Evolutionary conservation across 1,140 invertebrate genomes (phyloP).

Genomic region (Conopomorpha cramerella): DNA sequence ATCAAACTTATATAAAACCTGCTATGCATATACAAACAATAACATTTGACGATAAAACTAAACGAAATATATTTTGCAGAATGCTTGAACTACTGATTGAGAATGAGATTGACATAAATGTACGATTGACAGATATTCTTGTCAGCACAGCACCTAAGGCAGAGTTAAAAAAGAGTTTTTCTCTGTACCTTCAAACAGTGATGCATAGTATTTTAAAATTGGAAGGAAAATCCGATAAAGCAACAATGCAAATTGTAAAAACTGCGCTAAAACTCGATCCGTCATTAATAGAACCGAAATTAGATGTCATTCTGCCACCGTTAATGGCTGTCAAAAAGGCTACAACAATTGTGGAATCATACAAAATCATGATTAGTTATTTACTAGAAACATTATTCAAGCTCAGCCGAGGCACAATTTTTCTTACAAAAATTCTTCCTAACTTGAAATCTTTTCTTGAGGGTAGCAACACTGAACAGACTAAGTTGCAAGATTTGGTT

Average conservation of each 20-base stretch:
- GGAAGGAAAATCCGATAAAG: slow-evolving; percentile 38
- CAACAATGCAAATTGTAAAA: slow-evolving; percentile 32
- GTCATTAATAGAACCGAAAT: slow-evolving; percentile 31
- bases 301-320: slow-evolving; percentile 25
- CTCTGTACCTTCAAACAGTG: too few species aligned
- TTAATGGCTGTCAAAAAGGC: slow-evolving; percentile 38
- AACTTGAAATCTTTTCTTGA: slow-evolving; percentile 26
- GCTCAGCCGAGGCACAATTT: slow-evolving; percentile 32
- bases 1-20: too few species aligned
- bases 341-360: slow-evolving; percentile 16
- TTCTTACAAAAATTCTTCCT: slow-evolving; percentile 35
- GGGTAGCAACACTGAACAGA: slow-evolving; percentile 29
- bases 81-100: too few species aligned
- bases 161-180: too few species aligned
- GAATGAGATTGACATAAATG: too few species aligned
- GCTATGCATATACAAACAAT: too few species aligned
- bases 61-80: too few species aligned
- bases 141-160: too few species aligned
- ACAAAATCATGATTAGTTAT: slow-evolving; percentile 30
- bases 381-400: slow-evolving; percentile 39
- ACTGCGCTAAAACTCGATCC: slow-evolving; percentile 37
- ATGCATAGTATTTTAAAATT: too few species aligned
- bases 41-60: too few species aligned
- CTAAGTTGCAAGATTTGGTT: slow-evolving; percentile 34
- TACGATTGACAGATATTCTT: too few species aligned